Evolutionary conservation across 2,888 invertebrate species (phyloP), one percentile per base, ranked within the genome.

Genomic region (Mimumesa dahlbomi): DNA sequence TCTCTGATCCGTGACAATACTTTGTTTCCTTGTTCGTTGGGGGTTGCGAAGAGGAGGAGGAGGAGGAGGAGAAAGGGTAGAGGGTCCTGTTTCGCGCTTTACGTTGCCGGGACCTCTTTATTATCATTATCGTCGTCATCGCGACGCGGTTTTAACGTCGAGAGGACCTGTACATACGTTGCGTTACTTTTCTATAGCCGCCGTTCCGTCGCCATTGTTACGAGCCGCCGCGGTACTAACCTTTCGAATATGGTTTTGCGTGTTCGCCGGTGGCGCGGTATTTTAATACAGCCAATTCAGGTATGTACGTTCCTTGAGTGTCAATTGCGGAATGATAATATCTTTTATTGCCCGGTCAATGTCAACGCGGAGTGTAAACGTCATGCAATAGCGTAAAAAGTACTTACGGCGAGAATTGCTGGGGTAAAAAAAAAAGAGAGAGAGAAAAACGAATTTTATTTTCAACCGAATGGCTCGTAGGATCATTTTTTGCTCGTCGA

Each of bases 121-220:
- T 72, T 79, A 75, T 78, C 72, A 79, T 78, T 79, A 77, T 70
- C 78, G 64, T 68, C 66, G 57, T 70, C 74, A 63, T 66, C 40
- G 46, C 45, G 14, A 25, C 49, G 59, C 49, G 46, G 73, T 68
- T 77, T 68, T 59, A 70, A 62, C 58, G 68, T 52, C 63, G 64
- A 69, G 64, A 69, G 54, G 25, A 61, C n/a, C 59, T 57, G 49
- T 62, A 48, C 58, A 48, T 56, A 31, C 58, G 73, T 62, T 54
- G 56, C 59, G 46, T 64, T 58, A 62, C 68, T 66, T 73, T 73
- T 73, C 73, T 77, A 76, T 73, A 58, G 65, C 57, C 43, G 73
- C 16, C 50, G 50, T 58, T 69, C 19, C 16, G 13, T 46, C 58
- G 68, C 57, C 68, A 69, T 71, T 66, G 74, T 71, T 71, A 73